Percentiles rank a stretch among this genome's conserved stretches.
phyloP scores from a whole-genome alignment of 2,113 vertebrate species.

The Gymnocephalus cernua region DNA sequence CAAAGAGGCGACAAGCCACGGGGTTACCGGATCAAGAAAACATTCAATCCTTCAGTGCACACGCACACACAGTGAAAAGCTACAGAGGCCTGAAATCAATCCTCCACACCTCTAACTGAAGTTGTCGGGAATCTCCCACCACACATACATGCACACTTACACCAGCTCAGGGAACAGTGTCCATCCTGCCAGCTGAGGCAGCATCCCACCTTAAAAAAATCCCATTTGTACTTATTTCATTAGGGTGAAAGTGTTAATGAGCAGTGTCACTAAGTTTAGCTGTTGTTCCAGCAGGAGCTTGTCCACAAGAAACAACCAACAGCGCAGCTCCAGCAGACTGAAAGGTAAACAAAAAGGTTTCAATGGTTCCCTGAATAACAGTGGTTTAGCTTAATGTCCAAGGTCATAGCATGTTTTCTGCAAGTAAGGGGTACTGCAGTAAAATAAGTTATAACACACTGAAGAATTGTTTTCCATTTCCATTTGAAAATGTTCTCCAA shows the following conservation, averaged over 20 bases:
- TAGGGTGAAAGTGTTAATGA: neutral
- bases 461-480: neutral
- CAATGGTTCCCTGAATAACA: neutral
- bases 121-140: constrained; percentile 39
- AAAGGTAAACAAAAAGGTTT: neutral
- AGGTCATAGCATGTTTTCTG: neutral
- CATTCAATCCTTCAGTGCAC: constrained; percentile 34
- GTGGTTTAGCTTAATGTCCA: neutral
- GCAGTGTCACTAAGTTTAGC: constrained; percentile 3
- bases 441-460: no score
- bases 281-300: neutral
- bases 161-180: constrained; percentile 7
- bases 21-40: constrained; percentile 51
- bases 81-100: constrained; percentile 65
- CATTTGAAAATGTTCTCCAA: neutral
- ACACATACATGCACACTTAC: constrained; percentile 7
- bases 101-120: constrained; percentile 68
- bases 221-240: constrained; percentile 24
- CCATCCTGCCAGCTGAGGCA: constrained; percentile 19
- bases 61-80: constrained; percentile 46
- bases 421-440: neutral
- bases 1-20: constrained; percentile 53
- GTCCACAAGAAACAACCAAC: neutral
- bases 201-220: constrained; percentile 15
- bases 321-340: neutral